phyloP scores from a whole-genome alignment of 2,888 invertebrate species.

The Diaprepes abbreviatus region DNA sequence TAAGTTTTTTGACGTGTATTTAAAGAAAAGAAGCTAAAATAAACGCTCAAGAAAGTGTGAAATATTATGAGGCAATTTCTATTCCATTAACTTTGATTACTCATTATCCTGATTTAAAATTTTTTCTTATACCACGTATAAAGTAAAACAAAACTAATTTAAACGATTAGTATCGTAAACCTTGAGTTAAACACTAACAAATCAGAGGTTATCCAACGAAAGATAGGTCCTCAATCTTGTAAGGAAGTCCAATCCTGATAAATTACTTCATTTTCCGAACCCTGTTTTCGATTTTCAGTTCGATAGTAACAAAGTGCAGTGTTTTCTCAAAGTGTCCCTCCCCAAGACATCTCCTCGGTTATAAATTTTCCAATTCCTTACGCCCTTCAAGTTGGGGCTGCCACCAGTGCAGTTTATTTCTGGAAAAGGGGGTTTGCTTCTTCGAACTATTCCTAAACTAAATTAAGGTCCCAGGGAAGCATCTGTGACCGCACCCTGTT shows the following conservation, averaged over 20 bases:
- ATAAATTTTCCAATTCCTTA: conserved; percentile 68
- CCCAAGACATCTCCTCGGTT: conserved; percentile 61
- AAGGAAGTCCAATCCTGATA: conserved; percentile 47
- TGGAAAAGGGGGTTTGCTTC: conserved; percentile 65
- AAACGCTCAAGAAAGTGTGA: too few species aligned
- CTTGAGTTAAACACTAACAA: conserved; percentile 23
- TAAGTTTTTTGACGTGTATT: too few species aligned
- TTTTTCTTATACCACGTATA: too few species aligned
- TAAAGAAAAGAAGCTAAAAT: too few species aligned
- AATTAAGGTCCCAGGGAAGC: conserved; percentile 50
- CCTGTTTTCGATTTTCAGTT: conserved; percentile 48
- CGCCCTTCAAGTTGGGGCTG: conserved; percentile 59
- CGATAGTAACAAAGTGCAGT: conserved; percentile 51
- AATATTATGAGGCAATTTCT: too few species aligned
- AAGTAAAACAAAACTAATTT: neutral
- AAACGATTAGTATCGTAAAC: neutral
- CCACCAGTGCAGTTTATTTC: conserved; percentile 51
- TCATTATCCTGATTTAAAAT: too few species aligned
- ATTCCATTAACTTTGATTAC: too few species aligned
- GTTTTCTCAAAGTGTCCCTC: conserved; percentile 61
- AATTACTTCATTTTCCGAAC: conserved; percentile 48
- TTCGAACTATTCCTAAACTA: conserved; percentile 59
- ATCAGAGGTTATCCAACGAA: conserved; percentile 33
- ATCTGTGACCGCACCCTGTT: conserved; percentile 51
- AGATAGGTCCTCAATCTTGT: conserved; percentile 36